These are phyloP conservation scores for Petrocephalus microphthalmus DNA, from an alignment of 2,113 vertebrate species.

Conservation along the genomic window DNA sequence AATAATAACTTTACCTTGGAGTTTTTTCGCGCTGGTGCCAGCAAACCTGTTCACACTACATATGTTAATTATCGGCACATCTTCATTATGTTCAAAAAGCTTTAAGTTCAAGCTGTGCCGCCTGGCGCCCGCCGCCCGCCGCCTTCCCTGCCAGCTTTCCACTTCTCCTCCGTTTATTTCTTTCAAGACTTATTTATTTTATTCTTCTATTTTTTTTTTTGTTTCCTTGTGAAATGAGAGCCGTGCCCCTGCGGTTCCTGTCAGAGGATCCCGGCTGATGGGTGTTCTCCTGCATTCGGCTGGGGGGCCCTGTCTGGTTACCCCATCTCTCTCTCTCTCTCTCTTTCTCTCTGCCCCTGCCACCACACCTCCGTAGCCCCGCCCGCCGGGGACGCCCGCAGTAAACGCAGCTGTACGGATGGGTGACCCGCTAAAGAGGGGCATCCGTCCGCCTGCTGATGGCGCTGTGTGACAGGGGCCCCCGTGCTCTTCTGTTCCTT, in stretches of 20 bases:
- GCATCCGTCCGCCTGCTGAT: background rate
- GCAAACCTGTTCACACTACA: conserved; percentile 99
- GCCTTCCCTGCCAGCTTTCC: conserved; percentile 86
- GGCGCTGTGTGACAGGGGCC: background rate
- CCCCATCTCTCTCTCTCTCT: background rate
- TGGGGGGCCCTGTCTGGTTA: background rate
- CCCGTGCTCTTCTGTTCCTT: background rate
- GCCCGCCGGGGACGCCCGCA: background rate
- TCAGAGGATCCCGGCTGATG: conserved; percentile 23
- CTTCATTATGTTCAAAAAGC: conserved; percentile 99
- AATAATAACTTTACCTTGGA: conserved; percentile 99
- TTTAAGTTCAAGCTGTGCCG: conserved; percentile 99
- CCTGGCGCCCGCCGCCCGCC: conserved; percentile 82
- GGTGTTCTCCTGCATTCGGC: conserved; percentile 9
- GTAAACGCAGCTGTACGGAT: background rate
- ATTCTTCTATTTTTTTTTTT: conserved; percentile 10
- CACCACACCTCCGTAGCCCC: too few species aligned
- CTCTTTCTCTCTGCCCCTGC: background rate
- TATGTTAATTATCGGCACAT: conserved; percentile 99
- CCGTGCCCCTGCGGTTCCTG: conserved; percentile 16
- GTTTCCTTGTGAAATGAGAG: conserved; percentile 56
- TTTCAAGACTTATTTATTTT: conserved; percentile 38
- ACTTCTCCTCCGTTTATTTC: conserved; percentile 67
- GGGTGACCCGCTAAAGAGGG: background rate
- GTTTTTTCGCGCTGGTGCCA: conserved; percentile 93